Evolutionary conservation across 2,888 invertebrate species (phyloP), one percentile per base, ranked within the genome.

Genomic region (Elysia crispata): DNA sequence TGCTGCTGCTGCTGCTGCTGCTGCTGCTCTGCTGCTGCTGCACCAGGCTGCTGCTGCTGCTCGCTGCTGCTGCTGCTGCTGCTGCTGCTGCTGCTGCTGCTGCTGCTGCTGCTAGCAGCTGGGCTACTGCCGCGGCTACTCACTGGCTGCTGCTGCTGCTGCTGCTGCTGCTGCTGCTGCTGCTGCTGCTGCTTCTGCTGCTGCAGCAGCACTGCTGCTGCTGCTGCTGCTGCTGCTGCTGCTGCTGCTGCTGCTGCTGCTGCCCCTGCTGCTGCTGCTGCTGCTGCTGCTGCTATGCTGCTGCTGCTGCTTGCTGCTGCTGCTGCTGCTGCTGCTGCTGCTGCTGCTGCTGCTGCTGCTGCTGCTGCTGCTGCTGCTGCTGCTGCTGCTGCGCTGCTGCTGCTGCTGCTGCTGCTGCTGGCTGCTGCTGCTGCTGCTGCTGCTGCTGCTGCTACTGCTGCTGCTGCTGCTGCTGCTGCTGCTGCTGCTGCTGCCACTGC

Each of bases 361-460:
- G 6, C 75, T 75, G 31, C 75, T 75, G 67, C 75, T 66, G 25
- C 75, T 79, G 31, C 75, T 75, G 18, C 75, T 64, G 23, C 64
- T 64, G n/a, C n/a, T n/a, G n/a, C n/a, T n/a, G n/a, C n/a, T n/a
- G n/a, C n/a, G n/a, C n/a, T n/a, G n/a, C n/a, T n/a, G n/a, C n/a
- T n/a, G n/a, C n/a, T n/a, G n/a, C n/a, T n/a, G n/a, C n/a, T n/a
- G n/a, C n/a, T n/a, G n/a, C n/a, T n/a, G n/a, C n/a, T n/a, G n/a
- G n/a, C n/a, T n/a, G n/a, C n/a, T n/a, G n/a, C n/a, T n/a, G 73
- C 78, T 72, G 25, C 73, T 73, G 28, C 78, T 72, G 41, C 78
- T 73, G 28, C 23, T 20, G 23, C 23, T 23, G 23, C 15, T 64
- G 15, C 64, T 15, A 11, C 64, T 75, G 49, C 75, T 75, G 41